A percentile compares a stretch with the other conserved stretches of the same genome.
Evolutionary conservation across 2,113 vertebrate species (phyloP).

Genomic region (Gallinago media): DNA sequence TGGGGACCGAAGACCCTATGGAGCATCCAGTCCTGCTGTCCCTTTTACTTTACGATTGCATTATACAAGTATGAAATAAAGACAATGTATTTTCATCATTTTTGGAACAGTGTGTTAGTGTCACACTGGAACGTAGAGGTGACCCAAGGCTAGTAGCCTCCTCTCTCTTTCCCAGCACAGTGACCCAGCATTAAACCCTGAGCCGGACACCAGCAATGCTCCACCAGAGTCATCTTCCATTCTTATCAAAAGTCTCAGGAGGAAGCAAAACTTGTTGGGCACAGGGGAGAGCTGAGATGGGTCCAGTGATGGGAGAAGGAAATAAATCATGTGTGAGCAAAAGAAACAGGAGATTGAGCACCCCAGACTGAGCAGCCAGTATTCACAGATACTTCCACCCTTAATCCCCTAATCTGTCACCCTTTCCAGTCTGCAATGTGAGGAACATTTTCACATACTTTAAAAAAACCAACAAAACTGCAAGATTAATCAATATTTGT

Average conservation of each 20-base stretch:
- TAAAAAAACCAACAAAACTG: background rate
- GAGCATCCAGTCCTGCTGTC: background rate
- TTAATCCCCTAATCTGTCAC: background rate
- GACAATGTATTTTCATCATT: background rate
- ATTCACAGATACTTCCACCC: background rate
- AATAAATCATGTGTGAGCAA: background rate
- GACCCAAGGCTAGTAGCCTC: background rate
- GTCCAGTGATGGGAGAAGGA: background rate
- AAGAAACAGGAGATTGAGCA: background rate
- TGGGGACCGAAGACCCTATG: background rate
- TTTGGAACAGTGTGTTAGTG: background rate
- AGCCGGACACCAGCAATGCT: background rate
- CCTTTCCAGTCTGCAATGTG: background rate
- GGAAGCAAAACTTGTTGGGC: background rate
- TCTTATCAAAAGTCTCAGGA: background rate
- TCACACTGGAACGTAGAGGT: background rate
- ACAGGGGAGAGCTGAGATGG: background rate
- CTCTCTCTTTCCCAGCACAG: background rate
- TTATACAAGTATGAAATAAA: background rate
- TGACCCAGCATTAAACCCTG: background rate
- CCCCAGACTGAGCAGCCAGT: background rate
- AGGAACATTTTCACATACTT: background rate
- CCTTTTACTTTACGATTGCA: background rate
- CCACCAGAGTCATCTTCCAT: background rate
- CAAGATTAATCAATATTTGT: background rate